phyloP scores from a whole-genome alignment of 2,797 vertebrate species.

The Eupleurogrammus muticus region DNA sequence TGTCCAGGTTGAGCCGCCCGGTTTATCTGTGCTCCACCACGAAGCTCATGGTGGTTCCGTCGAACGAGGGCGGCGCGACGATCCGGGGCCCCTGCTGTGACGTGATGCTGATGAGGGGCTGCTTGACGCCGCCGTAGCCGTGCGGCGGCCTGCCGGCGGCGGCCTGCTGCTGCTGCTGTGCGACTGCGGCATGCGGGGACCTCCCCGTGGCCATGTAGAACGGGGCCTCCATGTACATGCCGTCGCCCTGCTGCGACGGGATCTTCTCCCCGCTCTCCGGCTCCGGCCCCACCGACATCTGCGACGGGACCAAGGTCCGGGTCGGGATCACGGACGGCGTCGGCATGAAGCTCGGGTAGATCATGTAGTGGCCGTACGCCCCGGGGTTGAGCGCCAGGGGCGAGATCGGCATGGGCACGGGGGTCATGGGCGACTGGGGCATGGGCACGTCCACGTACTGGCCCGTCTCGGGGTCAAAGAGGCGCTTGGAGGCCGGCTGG shows the following conservation, averaged over 20 bases:
- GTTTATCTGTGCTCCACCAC: slow-evolving; percentile 95
- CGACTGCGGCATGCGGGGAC: slow-evolving; percentile 48
- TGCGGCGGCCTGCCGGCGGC: slow-evolving; percentile 45
- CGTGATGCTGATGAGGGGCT: slow-evolving; percentile 92
- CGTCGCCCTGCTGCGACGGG: slow-evolving; percentile 71
- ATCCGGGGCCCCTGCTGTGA: slow-evolving; percentile 93
- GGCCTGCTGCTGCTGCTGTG: slow-evolving; percentile 67
- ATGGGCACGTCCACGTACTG: slow-evolving; percentile 96
- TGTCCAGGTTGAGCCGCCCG: slow-evolving; percentile 16
- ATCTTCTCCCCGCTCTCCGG: slow-evolving; percentile 61
- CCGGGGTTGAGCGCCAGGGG: slow-evolving; percentile 89
- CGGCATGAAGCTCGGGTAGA: slow-evolving; percentile 90
- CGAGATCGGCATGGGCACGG: slow-evolving; percentile 74
- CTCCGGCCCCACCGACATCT: slow-evolving; percentile 75
- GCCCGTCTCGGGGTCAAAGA: slow-evolving; percentile 95
- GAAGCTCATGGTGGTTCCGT: slow-evolving; percentile 98
- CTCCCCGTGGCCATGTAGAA: slow-evolving; percentile 91
- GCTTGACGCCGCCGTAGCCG: slow-evolving; percentile 77
- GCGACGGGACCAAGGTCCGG: slow-evolving; percentile 70
- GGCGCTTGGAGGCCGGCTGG: slow-evolving; percentile 88
- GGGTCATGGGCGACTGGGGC: slow-evolving; percentile 82
- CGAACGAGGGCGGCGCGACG: slow-evolving; percentile 94
- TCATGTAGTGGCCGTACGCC: slow-evolving; percentile 92
- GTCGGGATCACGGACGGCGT: slow-evolving; percentile 82
- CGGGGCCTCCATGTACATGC: slow-evolving; percentile 86